phyloP scores from a whole-genome alignment of 2,797 vertebrate genomes.

The Knipowitschia caucasica region DNA sequence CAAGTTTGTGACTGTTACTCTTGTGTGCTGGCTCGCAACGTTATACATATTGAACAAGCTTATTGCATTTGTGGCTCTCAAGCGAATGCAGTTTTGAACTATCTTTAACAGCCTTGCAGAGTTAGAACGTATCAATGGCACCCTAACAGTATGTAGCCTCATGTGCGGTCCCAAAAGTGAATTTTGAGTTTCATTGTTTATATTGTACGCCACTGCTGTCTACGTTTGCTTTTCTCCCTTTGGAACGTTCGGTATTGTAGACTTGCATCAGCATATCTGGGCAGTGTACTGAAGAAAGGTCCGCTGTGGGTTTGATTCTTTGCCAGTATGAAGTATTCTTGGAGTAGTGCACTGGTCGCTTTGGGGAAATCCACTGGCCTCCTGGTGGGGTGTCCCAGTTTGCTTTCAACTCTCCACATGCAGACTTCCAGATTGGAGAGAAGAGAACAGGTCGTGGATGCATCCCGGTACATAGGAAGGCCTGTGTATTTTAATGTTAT shows the following conservation, averaged over 20 bases:
- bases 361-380: background rate
- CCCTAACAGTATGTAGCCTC: conserved; percentile 12
- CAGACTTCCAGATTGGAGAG: conserved; percentile 34
- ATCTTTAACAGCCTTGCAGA: conserved; percentile 27
- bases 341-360: conserved; percentile 1
- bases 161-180: conserved; percentile 18
- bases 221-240: background rate
- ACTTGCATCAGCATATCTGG: conserved; percentile 16
- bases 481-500: conserved; percentile 28
- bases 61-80: conserved; percentile 43
- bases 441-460: conserved; percentile 4
- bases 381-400: conserved; percentile 31
- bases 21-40: conserved; percentile 17
- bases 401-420: conserved; percentile 23
- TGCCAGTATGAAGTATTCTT: conserved; percentile 27
- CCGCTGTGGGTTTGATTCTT: conserved; percentile 9
- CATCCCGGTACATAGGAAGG: conserved; percentile 30
- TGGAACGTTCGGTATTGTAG: conserved; percentile 16
- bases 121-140: conserved; percentile 28
- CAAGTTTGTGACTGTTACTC: conserved; percentile 4
- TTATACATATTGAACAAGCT: conserved; percentile 12
- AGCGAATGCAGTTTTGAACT: conserved; percentile 33
- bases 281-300: conserved; percentile 14
- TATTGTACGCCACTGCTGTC: background rate
- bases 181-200: conserved; percentile 12